Evolutionary conservation across 2,113 vertebrate genomes (phyloP).

Genomic region (Peromyscus maniculatus): DNA sequence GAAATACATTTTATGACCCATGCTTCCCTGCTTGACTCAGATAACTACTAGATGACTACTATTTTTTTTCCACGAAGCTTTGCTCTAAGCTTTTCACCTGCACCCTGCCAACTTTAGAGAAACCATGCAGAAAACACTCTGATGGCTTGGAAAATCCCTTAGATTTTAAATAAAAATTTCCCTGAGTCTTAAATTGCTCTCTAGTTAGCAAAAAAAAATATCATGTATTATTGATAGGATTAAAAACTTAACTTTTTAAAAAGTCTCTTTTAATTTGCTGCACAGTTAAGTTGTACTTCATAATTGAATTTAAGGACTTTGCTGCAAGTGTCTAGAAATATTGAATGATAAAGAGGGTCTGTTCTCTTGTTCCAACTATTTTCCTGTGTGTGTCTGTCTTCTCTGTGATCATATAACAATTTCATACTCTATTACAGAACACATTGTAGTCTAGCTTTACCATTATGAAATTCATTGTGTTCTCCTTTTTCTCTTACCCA

Average conservation of each 20-base stretch:
- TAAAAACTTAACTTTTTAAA: slow-evolving; percentile 71
- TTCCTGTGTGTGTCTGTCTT: slow-evolving; percentile 19
- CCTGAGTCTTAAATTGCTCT: slow-evolving; percentile 60
- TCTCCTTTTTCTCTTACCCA: slow-evolving; percentile 45
- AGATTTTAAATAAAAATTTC: slow-evolving; percentile 64
- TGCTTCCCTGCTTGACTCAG: slow-evolving; percentile 16
- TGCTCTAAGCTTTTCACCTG: slow-evolving; percentile 43
- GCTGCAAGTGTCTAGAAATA: slow-evolving; percentile 56
- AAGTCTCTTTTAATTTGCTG: slow-evolving; percentile 70
- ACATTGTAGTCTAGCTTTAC: background rate
- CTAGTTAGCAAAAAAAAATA: slow-evolving; percentile 75
- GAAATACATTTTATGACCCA: background rate
- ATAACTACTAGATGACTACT: slow-evolving; percentile 20
- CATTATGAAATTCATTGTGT: slow-evolving; percentile 13
- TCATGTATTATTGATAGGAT: slow-evolving; percentile 76
- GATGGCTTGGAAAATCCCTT: slow-evolving; percentile 56
- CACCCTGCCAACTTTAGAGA: slow-evolving; percentile 41
- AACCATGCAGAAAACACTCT: slow-evolving; percentile 19
- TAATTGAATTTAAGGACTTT: slow-evolving; percentile 80
- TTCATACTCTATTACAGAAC: background rate
- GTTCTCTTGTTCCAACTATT: background rate
- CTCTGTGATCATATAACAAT: slow-evolving; percentile 12
- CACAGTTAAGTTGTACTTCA: slow-evolving; percentile 67
- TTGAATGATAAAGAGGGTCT: slow-evolving; percentile 21
- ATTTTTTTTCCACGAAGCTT: slow-evolving; percentile 54